phyloP scores from a whole-genome alignment of 2,888 invertebrate genomes.

The Metalampra italica region DNA sequence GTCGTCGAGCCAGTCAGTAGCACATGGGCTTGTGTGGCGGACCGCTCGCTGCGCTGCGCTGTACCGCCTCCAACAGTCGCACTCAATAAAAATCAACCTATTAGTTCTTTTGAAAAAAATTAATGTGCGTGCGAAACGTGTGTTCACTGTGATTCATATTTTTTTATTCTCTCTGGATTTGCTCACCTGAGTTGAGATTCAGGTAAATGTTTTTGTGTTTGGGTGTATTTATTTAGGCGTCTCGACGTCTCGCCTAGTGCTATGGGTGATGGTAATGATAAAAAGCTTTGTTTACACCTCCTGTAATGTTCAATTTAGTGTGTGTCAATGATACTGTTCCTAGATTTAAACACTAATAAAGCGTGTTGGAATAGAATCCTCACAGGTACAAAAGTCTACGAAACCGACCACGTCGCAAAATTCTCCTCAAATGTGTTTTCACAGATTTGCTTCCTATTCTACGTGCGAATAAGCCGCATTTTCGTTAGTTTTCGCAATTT shows the following conservation, averaged over 20 bases:
- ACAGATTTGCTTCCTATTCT: too few species aligned
- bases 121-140: conserved; percentile 33
- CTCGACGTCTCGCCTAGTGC: not conserved
- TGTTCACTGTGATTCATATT: conserved; percentile 26
- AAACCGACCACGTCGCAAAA: too few species aligned
- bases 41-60: conserved; percentile 22
- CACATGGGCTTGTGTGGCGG: conserved; percentile 24
- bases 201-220: conserved; percentile 21
- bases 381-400: too few species aligned
- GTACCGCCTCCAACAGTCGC: conserved; percentile 19
- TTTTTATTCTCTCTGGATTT: conserved; percentile 33
- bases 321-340: too few species aligned
- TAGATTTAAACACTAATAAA: too few species aligned
- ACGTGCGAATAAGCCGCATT: too few species aligned
- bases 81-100: conserved; percentile 29
- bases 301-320: too few species aligned
- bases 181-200: conserved; percentile 24
- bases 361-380: too few species aligned
- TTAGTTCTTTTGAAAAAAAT: conserved; percentile 22
- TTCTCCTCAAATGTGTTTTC: too few species aligned
- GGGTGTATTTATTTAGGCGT: not conserved
- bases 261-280: not conserved
- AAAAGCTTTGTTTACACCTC: not conserved
- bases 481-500: too few species aligned
- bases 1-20: conserved; percentile 47